These are phyloP conservation scores for Agrochola circellaris DNA, from an alignment of 2,888 invertebrate species.

Conservation along the genomic window DNA sequence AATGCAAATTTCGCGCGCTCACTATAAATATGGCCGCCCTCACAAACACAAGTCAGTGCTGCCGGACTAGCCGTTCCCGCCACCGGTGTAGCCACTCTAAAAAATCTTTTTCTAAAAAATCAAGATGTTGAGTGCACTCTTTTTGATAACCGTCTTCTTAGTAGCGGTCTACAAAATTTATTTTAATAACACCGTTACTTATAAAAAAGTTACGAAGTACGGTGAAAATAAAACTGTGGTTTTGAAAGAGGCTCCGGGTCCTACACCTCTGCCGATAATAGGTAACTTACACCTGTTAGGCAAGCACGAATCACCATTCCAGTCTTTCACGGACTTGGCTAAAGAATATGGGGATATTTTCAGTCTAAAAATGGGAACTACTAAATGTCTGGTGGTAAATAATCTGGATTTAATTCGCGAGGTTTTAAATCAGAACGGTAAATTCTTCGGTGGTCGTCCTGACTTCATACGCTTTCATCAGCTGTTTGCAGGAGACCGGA, in stretches of 20 bases:
- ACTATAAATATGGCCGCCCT: conserved; percentile 71
- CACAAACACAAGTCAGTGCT: conserved; percentile 68
- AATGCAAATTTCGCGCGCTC: conserved; percentile 71
- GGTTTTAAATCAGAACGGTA: conserved; percentile 94
- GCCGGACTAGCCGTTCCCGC: conserved; percentile 79
- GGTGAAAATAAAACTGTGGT: conserved; percentile 70
- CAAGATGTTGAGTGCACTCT: conserved; percentile 85
- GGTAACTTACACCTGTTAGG: conserved; percentile 93
- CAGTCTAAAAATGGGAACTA: conserved; percentile 92
- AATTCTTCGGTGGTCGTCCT: conserved; percentile 95
- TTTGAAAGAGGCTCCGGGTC: conserved; percentile 92
- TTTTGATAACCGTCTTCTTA: conserved; percentile 76
- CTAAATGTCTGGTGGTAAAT: conserved; percentile 94
- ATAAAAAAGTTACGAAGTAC: conserved; percentile 73
- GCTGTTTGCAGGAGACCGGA: conserved; percentile 95
- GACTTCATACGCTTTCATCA: conserved; percentile 95
- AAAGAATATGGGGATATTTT: conserved; percentile 94
- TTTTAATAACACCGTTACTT: conserved; percentile 72
- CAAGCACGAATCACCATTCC: conserved; percentile 92
- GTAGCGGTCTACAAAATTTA: conserved; percentile 81
- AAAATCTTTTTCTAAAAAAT: conserved; percentile 80
- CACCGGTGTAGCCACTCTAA: conserved; percentile 83
- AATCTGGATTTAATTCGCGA: conserved; percentile 93
- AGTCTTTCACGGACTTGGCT: conserved; percentile 93
- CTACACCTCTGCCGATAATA: conserved; percentile 92